Percentiles rank a stretch among this genome's conserved stretches.
phyloP scores from a whole-genome alignment of 2,888 invertebrate genomes.

The Chrysolina americana region DNA sequence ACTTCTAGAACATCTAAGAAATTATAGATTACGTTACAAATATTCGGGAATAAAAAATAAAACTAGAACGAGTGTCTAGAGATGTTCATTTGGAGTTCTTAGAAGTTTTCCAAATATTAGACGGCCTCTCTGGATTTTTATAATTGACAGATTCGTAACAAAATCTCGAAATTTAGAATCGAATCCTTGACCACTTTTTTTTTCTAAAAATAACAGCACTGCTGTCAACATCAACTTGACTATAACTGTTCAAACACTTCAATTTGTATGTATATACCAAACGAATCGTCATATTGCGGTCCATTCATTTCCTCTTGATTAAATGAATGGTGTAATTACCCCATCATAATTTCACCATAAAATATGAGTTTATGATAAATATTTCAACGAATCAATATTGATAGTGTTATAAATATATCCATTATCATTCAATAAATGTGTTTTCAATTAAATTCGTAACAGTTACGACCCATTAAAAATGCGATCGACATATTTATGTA shows the following conservation, averaged over 20 bases:
- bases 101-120: too few relatives aligned
- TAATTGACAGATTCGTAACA: too few relatives aligned
- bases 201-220: neutral
- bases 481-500: constrained; percentile 39
- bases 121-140: too few relatives aligned
- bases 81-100: too few relatives aligned
- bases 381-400: constrained; percentile 37
- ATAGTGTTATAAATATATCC: constrained; percentile 41
- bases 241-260: neutral
- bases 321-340: constrained; percentile 15
- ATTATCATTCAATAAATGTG: constrained; percentile 49
- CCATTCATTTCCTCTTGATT: neutral
- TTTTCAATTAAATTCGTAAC: constrained; percentile 45
- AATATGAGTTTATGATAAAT: constrained; percentile 39
- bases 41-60: too few relatives aligned
- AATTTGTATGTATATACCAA: neutral
- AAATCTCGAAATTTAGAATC: too few relatives aligned
- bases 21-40: too few relatives aligned
- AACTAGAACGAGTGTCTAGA: too few relatives aligned
- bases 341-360: constrained; percentile 19
- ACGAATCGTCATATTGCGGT: neutral
- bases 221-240: too few relatives aligned
- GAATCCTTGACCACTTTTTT: too few relatives aligned
- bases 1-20: too few relatives aligned
- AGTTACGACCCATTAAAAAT: constrained; percentile 43